Percentiles rank a stretch among this genome's conserved stretches.
phyloP scores from a whole-genome alignment of 2,113 vertebrate genomes.

The Hemiprocne comata region DNA sequence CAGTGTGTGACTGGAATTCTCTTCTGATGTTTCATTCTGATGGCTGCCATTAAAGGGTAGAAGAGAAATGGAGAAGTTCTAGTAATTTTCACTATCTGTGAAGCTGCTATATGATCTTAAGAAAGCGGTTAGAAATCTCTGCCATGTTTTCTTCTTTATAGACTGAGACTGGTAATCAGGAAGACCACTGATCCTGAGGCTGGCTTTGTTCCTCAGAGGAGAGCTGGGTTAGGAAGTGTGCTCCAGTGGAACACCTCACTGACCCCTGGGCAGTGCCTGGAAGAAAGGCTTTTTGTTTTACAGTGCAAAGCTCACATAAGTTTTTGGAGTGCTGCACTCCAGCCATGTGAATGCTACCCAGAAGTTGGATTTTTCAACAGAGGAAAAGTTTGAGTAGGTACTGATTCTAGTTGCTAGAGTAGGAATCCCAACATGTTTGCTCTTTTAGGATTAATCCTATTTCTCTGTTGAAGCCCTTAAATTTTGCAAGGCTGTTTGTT shows the following conservation, averaged over 20 bases:
- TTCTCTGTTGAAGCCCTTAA: not conserved
- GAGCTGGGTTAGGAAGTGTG: not conserved
- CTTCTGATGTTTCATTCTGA: not conserved
- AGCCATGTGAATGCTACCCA: not conserved
- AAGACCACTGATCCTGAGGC: too few relatives aligned
- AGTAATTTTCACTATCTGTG: not conserved
- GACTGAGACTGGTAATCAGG: not conserved
- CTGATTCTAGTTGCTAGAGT: not conserved
- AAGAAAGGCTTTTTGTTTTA: not conserved
- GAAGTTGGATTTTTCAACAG: not conserved
- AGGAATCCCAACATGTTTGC: not conserved
- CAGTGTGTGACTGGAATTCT: fast-evolving
- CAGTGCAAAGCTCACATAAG: not conserved
- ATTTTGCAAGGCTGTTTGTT: not conserved
- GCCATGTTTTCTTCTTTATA: not conserved
- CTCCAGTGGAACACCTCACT: not conserved
- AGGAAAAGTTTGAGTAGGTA: not conserved
- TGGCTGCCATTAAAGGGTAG: not conserved
- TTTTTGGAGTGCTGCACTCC: not conserved
- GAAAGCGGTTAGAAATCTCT: not conserved
- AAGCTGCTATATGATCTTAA: not conserved
- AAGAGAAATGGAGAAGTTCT: not conserved
- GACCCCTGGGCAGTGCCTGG: not conserved
- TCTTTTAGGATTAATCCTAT: not conserved
- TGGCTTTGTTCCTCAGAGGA: not conserved